Conservation (phyloP, 1,140 invertebrate genomes). For the Reticulitermes speratus region DNA sequence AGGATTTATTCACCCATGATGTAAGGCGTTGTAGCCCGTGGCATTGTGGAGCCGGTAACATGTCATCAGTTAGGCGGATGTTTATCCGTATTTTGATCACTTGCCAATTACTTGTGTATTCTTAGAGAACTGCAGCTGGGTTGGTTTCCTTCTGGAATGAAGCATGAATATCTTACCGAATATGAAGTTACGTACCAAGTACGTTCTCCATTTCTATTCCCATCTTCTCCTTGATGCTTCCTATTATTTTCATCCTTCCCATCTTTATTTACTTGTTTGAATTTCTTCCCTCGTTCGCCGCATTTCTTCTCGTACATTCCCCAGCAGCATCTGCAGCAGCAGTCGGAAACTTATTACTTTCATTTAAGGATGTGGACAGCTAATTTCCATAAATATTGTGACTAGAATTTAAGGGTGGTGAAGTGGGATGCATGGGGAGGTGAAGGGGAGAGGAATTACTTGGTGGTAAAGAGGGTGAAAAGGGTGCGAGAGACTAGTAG, state of each 20-base stretch:
- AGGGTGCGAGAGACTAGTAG: background rate
- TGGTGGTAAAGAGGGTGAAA: conserved; percentile 6
- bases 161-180: background rate
- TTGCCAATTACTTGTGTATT: too few relatives aligned
- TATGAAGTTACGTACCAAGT: background rate
- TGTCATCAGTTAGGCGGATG: too few relatives aligned
- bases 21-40: too few relatives aligned
- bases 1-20: too few relatives aligned
- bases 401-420: conserved; percentile 25
- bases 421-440: conserved; percentile 4
- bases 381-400: conserved; percentile 31
- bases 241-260: conserved; percentile 24
- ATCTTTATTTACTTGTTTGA: conserved; percentile 29
- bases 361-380: conserved; percentile 30
- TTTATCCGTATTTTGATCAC: too few relatives aligned
- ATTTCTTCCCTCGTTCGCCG: conserved; percentile 17
- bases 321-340: background rate
- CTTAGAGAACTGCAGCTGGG: too few relatives aligned
- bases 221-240: background rate
- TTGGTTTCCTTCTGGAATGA: too few relatives aligned
- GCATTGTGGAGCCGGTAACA: too few relatives aligned
- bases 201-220: background rate
- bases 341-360: conserved; percentile 29
- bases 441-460: conserved; percentile 11
- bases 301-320: background rate